Evolutionary conservation across 2,797 vertebrate species (phyloP).

Genomic region (Holocentrus rufus): DNA sequence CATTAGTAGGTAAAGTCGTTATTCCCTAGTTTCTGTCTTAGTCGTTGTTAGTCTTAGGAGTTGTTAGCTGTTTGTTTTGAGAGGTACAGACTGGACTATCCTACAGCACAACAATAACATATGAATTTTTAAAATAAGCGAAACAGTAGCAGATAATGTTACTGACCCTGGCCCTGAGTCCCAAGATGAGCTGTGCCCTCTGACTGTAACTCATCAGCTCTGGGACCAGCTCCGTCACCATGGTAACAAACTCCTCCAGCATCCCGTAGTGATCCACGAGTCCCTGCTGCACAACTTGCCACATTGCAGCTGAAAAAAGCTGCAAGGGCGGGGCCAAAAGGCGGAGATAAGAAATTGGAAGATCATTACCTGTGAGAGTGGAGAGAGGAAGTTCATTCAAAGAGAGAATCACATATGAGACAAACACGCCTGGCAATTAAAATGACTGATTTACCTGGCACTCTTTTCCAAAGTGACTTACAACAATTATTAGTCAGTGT

Average conservation of each 20-base stretch:
- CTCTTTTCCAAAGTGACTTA: not conserved
- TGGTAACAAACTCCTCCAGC: slow-evolving; percentile 83
- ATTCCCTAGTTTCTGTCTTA: not conserved
- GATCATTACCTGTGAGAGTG: slow-evolving; percentile 67
- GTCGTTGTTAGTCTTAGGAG: no score
- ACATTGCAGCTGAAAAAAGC: slow-evolving; percentile 82
- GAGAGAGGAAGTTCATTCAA: not conserved
- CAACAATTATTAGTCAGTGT: not conserved
- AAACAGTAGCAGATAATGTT: not conserved
- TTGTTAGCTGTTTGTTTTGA: not conserved
- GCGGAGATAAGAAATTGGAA: slow-evolving; percentile 73
- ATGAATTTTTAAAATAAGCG: no score
- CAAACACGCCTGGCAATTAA: not conserved
- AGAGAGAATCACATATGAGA: not conserved
- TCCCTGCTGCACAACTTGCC: slow-evolving; percentile 81
- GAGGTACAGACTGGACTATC: not conserved
- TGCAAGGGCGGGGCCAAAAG: slow-evolving; percentile 80
- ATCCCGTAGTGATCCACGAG: slow-evolving; percentile 80
- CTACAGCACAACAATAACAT: not conserved
- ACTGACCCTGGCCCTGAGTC: slow-evolving; percentile 84
- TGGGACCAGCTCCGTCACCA: slow-evolving; percentile 81
- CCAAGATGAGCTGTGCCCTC: slow-evolving; percentile 83
- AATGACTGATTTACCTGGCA: not conserved
- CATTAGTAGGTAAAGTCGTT: not conserved
- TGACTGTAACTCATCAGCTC: slow-evolving; percentile 85